Evolutionary conservation across 2,888 invertebrate species (phyloP).

Genomic region (Graphium colonna): DNA sequence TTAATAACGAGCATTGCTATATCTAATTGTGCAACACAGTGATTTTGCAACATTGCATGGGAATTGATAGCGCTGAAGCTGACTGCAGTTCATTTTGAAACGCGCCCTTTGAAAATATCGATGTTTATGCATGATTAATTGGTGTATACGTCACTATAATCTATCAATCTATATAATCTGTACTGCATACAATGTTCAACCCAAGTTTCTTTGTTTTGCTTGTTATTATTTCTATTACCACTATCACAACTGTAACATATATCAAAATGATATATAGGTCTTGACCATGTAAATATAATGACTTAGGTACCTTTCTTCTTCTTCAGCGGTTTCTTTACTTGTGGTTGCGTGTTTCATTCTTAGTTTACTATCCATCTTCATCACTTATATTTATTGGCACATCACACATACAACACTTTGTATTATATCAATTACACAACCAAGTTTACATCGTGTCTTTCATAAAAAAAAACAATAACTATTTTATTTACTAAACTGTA

Average conservation of each 20-base stretch:
- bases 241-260: neutral
- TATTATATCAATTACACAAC: neutral
- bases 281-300: neutral
- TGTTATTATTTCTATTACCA: neutral
- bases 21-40: too few relatives aligned
- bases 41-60: too few relatives aligned
- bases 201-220: conserved; percentile 19
- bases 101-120: too few relatives aligned
- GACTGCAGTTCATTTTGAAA: too few relatives aligned
- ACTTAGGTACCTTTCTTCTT: conserved; percentile 57
- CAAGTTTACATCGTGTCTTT: too few relatives aligned
- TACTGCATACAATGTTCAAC: conserved; percentile 7
- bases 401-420: neutral
- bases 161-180: neutral
- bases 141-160: too few relatives aligned
- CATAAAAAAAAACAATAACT: neutral
- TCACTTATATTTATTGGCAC: conserved; percentile 23
- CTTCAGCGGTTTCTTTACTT: conserved; percentile 54
- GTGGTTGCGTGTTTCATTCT: conserved; percentile 44
- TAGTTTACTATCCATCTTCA: conserved; percentile 57
- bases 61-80: too few relatives aligned
- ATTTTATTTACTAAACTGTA: conserved; percentile 10
- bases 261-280: neutral
- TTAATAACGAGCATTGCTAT: too few relatives aligned
- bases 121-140: too few relatives aligned